A percentile compares a stretch with the other conserved stretches of the same genome.
These are phyloP conservation scores for Plusia festucae DNA, from an alignment of 2,888 invertebrate species.

Conservation along the genomic window DNA sequence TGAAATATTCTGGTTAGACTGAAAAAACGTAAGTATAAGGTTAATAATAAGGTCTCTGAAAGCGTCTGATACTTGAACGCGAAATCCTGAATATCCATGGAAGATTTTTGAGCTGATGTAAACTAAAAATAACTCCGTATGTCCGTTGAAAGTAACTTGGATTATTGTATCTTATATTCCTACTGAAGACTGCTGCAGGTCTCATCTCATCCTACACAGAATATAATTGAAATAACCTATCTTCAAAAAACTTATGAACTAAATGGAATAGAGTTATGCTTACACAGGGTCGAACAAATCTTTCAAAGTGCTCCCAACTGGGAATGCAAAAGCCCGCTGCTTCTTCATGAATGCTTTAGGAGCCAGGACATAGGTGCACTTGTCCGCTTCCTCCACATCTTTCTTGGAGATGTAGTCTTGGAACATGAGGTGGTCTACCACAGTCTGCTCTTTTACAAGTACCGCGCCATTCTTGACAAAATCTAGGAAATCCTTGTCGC, in stretches of 20 bases:
- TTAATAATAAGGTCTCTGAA: neutral
- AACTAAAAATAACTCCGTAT: no score
- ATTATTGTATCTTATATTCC: no score
- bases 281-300: slow-evolving; percentile 92
- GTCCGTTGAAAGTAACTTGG: no score
- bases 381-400: slow-evolving; percentile 88
- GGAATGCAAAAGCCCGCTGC: slow-evolving; percentile 93
- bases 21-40: slow-evolving; percentile 45
- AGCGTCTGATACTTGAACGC: no score
- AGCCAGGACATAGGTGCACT: slow-evolving; percentile 94
- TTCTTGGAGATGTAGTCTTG: slow-evolving; percentile 90
- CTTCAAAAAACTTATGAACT: no score
- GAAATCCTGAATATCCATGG: no score
- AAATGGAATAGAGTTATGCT: slow-evolving; percentile 64
- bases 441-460: slow-evolving; percentile 91
- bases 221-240: no score
- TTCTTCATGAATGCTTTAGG: slow-evolving; percentile 91
- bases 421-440: slow-evolving; percentile 92
- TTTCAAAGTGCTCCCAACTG: slow-evolving; percentile 89
- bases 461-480: slow-evolving; percentile 78
- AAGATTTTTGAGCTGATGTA: no score
- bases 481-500: slow-evolving; percentile 71
- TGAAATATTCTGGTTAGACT: slow-evolving; percentile 92
- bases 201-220: no score
- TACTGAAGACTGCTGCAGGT: no score